Conservation (phyloP, 2,888 invertebrate genomes). For the Dryobotodes eremita region DNA sequence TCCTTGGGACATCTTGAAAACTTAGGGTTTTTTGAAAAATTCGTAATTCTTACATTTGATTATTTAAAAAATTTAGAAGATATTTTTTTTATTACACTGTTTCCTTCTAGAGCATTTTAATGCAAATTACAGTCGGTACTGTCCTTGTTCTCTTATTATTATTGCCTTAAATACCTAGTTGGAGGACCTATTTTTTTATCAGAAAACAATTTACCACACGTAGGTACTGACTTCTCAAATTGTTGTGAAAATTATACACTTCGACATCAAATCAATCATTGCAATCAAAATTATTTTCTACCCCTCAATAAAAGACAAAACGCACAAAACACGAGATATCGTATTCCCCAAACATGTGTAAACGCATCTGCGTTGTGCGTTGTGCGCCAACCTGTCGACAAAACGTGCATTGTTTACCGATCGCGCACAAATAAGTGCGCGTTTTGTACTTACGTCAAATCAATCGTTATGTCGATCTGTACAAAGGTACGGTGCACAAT, state of each 20-base stretch:
- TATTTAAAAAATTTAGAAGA: too few species aligned
- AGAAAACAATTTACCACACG: not conserved
- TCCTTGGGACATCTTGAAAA: slow-evolving; percentile 16
- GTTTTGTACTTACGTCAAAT: slow-evolving; percentile 85
- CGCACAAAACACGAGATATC: slow-evolving; percentile 56
- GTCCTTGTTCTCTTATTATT: not conserved
- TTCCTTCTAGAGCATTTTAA: too few species aligned
- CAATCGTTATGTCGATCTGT: slow-evolving; percentile 86
- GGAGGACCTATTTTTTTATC: not conserved
- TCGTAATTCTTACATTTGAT: too few species aligned
- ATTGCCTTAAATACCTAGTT: too few species aligned
- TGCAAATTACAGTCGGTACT: not conserved
- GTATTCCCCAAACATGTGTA: slow-evolving; percentile 61
- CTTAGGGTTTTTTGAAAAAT: not conserved
- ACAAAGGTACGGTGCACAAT: slow-evolving; percentile 83
- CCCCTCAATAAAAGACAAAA: slow-evolving; percentile 52
- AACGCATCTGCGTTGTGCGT: slow-evolving; percentile 76
- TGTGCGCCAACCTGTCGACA: slow-evolving; percentile 62
- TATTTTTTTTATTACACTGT: not conserved
- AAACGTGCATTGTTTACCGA: slow-evolving; percentile 72
- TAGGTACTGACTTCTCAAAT: not conserved
- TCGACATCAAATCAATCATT: slow-evolving; percentile 43
- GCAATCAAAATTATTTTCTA: slow-evolving; percentile 40
- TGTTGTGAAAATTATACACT: slow-evolving; percentile 19
- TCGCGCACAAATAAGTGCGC: slow-evolving; percentile 83